These are phyloP conservation scores for Thymallus thymallus DNA, from an alignment of 2,113 vertebrate species.

Conservation along the genomic window DNA sequence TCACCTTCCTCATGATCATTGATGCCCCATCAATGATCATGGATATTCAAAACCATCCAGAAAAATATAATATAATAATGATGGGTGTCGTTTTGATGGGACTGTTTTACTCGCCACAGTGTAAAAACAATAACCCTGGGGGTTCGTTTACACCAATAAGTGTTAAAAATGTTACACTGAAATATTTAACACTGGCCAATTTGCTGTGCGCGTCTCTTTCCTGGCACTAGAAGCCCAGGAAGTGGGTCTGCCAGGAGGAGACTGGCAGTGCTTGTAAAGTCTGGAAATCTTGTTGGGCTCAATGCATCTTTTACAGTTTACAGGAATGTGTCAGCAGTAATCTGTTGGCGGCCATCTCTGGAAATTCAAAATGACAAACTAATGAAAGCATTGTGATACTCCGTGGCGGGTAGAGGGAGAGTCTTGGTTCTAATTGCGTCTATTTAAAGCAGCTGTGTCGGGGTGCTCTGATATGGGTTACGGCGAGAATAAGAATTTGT, in stretches of 20 bases:
- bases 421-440: slow-evolving; percentile 56
- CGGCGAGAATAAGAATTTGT: slow-evolving; percentile 68
- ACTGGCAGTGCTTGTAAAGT: slow-evolving; percentile 48
- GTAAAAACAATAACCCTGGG: too few species aligned
- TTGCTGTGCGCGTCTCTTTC: background rate
- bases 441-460: slow-evolving; percentile 82
- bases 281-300: slow-evolving; percentile 17
- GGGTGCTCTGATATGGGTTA: slow-evolving; percentile 74
- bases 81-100: too few species aligned
- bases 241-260: slow-evolving; percentile 1
- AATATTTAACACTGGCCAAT: too few species aligned
- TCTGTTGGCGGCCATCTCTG: slow-evolving; percentile 70
- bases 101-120: too few species aligned
- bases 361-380: slow-evolving; percentile 67
- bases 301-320: slow-evolving; percentile 71
- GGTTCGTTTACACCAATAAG: too few species aligned
- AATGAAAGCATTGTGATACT: slow-evolving; percentile 69
- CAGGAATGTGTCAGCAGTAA: slow-evolving; percentile 75
- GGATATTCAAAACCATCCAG: too few species aligned
- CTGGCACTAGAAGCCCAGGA: background rate
- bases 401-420: slow-evolving; percentile 53
- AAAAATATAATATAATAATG: too few species aligned
- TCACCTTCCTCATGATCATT: too few species aligned
- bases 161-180: too few species aligned
- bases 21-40: too few species aligned